Base-by-base conservation (phyloP, 2,888 invertebrate genomes). In the Hydrotaea diabolus region DNA sequence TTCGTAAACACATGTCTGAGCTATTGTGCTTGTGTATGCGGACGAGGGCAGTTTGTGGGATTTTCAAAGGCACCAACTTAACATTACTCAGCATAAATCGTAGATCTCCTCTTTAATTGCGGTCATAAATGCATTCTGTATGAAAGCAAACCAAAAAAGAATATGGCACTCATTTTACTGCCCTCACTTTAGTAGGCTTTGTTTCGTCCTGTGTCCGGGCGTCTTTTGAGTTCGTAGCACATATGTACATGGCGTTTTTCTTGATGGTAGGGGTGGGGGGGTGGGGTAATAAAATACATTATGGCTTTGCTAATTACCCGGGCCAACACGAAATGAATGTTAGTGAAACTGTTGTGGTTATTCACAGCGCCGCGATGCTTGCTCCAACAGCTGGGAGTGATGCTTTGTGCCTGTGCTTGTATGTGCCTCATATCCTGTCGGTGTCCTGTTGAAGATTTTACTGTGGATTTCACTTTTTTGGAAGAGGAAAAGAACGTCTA, bases 231-330 rank as follows among this genome's bases (percentile, higher is more conserved):
- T 57, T 76, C n/a, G 11, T 55, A 4, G 19, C n/a, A n/a, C n/a
- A n/a, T n/a, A n/a, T n/a, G n/a, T n/a, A n/a, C n/a, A n/a, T 13
- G 17, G 77, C 36, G 69, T 46, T 71, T 59, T 31, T 11, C 17
- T 7, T 55, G 5, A 21, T 23, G 23, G 36, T 39, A 39, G 1
- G 39, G 3, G 4, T 11, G 4, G 39, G 3, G 3, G 31, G 7
- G 3, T 39, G 3, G 31, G n/a, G 36, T 23, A 72, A 78, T 78
- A 78, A 72, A 78, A 78, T 49, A 49, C 62, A 71, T 78, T 53
- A 72, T 13, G 36, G 46, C 62, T 49, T 49, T 46, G 21, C 62
- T 78, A 78, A 78, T 78, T 78, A 72, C 62, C 49, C 59, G 17
- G 19, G 21, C 31, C 21, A 74, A 57, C 26, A 57, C 2, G 46